These are phyloP conservation scores for Stegastes partitus DNA, from an alignment of 2,113 vertebrate genomes.

Conservation along the genomic window DNA sequence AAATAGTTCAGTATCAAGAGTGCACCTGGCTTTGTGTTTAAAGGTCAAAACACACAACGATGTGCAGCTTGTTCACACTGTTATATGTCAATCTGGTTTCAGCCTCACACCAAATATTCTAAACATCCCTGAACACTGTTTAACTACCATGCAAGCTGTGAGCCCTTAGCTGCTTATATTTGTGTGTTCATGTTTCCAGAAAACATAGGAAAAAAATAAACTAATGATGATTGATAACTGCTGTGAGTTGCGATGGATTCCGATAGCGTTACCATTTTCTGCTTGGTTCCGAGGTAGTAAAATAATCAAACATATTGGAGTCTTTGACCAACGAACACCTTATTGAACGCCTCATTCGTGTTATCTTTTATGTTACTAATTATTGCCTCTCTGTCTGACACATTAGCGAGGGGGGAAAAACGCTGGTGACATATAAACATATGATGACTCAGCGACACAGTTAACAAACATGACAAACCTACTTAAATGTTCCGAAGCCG, in stretches of 20 bases:
- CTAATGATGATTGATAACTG: slow-evolving; percentile 33
- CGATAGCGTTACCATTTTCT: too few species aligned
- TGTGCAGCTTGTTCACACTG: background rate
- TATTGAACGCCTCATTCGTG: too few species aligned
- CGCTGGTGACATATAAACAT: too few species aligned
- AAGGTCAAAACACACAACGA: slow-evolving; percentile 11
- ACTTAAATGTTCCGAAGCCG: too few species aligned
- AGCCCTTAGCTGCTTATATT: slow-evolving; percentile 19
- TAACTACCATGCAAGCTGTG: slow-evolving; percentile 34
- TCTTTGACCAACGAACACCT: too few species aligned
- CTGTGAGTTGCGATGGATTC: slow-evolving; percentile 14
- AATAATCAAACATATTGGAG: too few species aligned
- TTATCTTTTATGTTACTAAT: too few species aligned
- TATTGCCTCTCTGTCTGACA: too few species aligned
- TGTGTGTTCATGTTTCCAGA: slow-evolving; percentile 54
- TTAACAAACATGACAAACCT: background rate
- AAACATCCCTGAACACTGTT: slow-evolving; percentile 17
- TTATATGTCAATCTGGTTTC: slow-evolving; percentile 3
- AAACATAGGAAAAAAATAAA: slow-evolving; percentile 19
- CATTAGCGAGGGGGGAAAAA: too few species aligned
- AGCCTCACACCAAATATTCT: background rate
- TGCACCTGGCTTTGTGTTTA: slow-evolving; percentile 5
- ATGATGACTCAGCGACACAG: too few species aligned
- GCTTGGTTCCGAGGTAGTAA: too few species aligned
- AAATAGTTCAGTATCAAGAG: background rate